These are phyloP conservation scores for Malurus splendens DNA, from an alignment of 2,797 vertebrate genomes.

Conservation along the genomic window DNA sequence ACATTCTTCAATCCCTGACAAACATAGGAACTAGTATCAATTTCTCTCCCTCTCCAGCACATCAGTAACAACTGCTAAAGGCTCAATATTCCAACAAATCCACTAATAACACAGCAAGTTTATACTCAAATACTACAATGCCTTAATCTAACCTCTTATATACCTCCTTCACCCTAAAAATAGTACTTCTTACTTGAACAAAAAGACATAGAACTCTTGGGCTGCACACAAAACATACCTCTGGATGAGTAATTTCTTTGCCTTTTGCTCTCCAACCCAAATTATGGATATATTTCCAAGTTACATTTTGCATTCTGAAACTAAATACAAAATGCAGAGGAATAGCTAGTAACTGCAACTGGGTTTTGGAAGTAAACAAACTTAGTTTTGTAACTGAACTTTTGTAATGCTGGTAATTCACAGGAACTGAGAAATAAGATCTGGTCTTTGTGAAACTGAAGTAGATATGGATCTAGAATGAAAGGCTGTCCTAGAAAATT, in stretches of 20 bases:
- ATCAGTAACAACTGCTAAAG: neutral
- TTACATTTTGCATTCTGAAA: neutral
- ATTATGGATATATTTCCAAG: neutral
- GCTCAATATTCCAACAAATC: neutral
- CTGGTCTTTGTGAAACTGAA: constrained; percentile 47
- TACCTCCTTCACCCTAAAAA: neutral
- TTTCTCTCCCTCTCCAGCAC: neutral
- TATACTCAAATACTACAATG: neutral
- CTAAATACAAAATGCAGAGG: neutral
- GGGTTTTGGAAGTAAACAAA: constrained; percentile 8
- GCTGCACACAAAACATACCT: neutral
- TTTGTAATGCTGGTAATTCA: constrained; percentile 31
- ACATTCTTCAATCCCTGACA: neutral
- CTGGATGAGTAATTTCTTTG: neutral
- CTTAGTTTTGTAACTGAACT: constrained; percentile 37
- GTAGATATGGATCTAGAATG: constrained; percentile 70
- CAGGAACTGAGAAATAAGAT: constrained; percentile 46
- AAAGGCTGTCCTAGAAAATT: constrained; percentile 72
- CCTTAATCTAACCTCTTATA: neutral
- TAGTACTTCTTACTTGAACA: neutral
- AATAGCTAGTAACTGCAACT: neutral
- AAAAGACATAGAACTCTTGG: neutral
- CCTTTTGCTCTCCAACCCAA: neutral
- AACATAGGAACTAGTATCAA: neutral
- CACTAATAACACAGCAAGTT: neutral